Conservation (phyloP, 35 echinoderm and acorn worm species). For the Ophioderma brevispina region DNA sequence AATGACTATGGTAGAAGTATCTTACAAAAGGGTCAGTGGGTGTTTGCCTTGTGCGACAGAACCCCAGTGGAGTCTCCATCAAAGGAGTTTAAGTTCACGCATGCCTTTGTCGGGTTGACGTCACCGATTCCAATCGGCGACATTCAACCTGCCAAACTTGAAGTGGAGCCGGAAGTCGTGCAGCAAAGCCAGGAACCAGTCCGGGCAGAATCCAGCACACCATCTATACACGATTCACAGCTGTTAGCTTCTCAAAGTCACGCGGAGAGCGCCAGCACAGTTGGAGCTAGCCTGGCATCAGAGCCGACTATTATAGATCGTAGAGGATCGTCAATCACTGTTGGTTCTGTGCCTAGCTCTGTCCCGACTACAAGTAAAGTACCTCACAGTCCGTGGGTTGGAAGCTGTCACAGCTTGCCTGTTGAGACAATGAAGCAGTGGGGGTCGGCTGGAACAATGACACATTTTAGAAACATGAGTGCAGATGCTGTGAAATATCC, state of each 20-base stretch:
- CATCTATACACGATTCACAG: neutral
- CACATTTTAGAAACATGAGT: constrained; percentile 38
- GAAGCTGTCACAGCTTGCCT: constrained; percentile 86
- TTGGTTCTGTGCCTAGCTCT: constrained; percentile 15
- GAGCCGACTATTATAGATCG: constrained; percentile 21
- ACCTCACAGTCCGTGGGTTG: constrained; percentile 3
- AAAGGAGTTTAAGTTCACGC: constrained; percentile 83
- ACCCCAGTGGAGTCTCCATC: constrained; percentile 80
- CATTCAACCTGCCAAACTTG: neutral
- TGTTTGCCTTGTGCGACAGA: constrained; percentile 80
- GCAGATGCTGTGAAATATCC: constrained; percentile 27
- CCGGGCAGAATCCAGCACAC: constrained; percentile 32
- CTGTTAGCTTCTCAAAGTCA: constrained; percentile 11
- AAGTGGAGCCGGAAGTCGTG: neutral
- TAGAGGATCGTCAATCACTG: constrained; percentile 23
- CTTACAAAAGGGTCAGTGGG: constrained; percentile 74
- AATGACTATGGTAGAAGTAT: constrained; percentile 85
- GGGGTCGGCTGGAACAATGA: neutral
- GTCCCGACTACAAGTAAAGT: neutral
- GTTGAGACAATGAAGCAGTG: constrained; percentile 38
- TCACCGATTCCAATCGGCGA: constrained; percentile 50
- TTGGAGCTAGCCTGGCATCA: constrained; percentile 64
- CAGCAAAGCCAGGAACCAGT: neutral
- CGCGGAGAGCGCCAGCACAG: constrained; percentile 45
- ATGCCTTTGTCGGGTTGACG: constrained; percentile 60